Percentiles rank a stretch among this genome's conserved stretches.
These are phyloP conservation scores for Drosophila multiciliata DNA, from an alignment of 2,888 invertebrate species.

Conservation along the genomic window DNA sequence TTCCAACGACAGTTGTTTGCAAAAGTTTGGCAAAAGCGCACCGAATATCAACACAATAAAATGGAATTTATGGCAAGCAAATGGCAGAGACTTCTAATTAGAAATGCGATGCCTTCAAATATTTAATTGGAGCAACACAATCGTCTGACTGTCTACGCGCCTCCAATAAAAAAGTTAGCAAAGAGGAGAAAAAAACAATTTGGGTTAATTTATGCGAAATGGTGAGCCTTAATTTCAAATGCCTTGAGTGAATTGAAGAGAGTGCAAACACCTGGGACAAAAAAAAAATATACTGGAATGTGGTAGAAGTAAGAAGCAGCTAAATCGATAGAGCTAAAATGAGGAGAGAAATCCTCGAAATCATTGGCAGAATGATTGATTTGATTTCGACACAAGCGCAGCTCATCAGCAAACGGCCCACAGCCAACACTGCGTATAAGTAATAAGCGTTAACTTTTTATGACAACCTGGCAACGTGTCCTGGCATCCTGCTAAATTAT, in stretches of 20 bases:
- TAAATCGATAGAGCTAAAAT: constrained; percentile 40
- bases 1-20: background rate
- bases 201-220: constrained; percentile 2
- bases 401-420: constrained; percentile 18
- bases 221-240: background rate
- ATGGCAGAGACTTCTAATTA: background rate
- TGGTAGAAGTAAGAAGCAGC: background rate
- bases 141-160: background rate
- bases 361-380: constrained; percentile 67
- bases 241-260: constrained; percentile 25
- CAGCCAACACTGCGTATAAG: constrained; percentile 43
- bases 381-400: constrained; percentile 42
- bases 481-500: constrained; percentile 45
- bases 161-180: background rate
- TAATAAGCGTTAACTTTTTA: constrained; percentile 64
- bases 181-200: background rate
- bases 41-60: background rate
- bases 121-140: background rate
- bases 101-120: background rate
- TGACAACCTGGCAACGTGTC: constrained; percentile 49
- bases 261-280: constrained; percentile 26
- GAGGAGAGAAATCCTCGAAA: constrained; percentile 32
- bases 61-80: background rate
- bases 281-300: constrained; percentile 38
- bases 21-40: background rate